These are phyloP conservation scores for Hirundichthys speculiger DNA, from an alignment of 2,113 vertebrate species.

Conservation along the genomic window DNA sequence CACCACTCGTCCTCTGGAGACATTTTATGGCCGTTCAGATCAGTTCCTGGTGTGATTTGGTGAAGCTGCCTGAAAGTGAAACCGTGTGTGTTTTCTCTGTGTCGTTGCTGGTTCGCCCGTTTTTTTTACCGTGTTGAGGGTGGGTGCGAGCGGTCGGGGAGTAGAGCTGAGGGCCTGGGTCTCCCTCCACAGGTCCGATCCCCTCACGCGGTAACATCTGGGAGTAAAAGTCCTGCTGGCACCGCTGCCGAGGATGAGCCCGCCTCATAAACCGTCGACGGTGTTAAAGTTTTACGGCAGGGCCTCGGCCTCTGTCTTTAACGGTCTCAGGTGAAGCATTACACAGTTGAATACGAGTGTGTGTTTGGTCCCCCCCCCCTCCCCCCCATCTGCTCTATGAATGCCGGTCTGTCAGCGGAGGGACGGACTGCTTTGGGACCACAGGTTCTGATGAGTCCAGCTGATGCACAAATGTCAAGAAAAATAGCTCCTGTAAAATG, in stretches of 20 bases:
- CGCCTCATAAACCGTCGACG: conserved; percentile 30
- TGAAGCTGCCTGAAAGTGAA: conserved; percentile 24
- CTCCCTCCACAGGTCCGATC: neutral
- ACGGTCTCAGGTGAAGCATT: conserved; percentile 12
- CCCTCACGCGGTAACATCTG: conserved; percentile 38
- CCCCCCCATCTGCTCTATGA: conserved; percentile 29
- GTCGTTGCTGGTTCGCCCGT: conserved; percentile 10
- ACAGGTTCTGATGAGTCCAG: conserved; percentile 44
- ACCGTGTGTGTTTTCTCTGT: too few species aligned
- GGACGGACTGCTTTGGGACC: too few species aligned
- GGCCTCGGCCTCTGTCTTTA: conserved; percentile 21
- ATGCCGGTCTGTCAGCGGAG: conserved; percentile 17
- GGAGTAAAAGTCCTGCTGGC: conserved; percentile 9
- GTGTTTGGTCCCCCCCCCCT: conserved; percentile 43
- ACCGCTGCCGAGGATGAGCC: conserved; percentile 24
- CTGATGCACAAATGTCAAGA: conserved; percentile 2
- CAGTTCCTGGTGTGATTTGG: conserved; percentile 17
- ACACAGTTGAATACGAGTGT: conserved; percentile 22
- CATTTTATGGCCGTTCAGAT: too few species aligned
- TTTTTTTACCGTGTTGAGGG: conserved; percentile 10
- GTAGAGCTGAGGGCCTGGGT: neutral
- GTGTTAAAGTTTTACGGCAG: conserved; percentile 27
- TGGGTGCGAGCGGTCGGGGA: neutral
- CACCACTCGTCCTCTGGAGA: too few species aligned
- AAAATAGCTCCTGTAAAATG: neutral